Percentiles rank a stretch among this genome's conserved stretches.
These are phyloP conservation scores for Serinus canaria DNA, from an alignment of 2,113 vertebrate genomes.

Conservation along the genomic window DNA sequence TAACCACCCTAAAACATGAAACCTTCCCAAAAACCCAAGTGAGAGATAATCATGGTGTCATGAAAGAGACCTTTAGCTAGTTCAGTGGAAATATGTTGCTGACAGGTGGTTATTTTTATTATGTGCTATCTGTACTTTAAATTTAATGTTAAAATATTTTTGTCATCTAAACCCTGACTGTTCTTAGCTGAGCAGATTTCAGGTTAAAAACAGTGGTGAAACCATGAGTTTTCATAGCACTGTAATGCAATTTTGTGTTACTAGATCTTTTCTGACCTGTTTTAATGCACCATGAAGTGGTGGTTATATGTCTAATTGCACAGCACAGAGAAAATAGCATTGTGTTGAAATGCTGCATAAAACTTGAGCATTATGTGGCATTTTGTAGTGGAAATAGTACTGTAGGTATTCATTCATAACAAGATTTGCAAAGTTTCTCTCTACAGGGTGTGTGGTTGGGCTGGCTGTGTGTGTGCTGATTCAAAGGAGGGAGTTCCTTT, in stretches of 20 bases:
- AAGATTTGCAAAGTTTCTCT: slow-evolving; percentile 22
- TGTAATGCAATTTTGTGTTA: background rate
- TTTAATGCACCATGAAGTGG: background rate
- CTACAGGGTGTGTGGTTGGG: background rate
- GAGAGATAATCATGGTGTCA: background rate
- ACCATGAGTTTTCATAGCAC: background rate
- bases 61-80: background rate
- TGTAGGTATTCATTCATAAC: background rate
- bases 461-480: background rate
- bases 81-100: background rate
- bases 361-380: background rate
- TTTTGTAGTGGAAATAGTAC: background rate
- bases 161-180: background rate
- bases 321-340: background rate
- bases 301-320: background rate
- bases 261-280: background rate
- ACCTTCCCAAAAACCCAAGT: background rate
- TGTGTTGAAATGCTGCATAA: background rate
- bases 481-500: background rate
- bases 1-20: background rate
- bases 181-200: background rate
- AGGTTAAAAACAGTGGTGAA: background rate
- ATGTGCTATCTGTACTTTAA: background rate
- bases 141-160: background rate
- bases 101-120: background rate